A percentile compares a stretch with the other conserved stretches of the same genome.
These are phyloP conservation scores for Chloropsis cyanopogon DNA, from an alignment of 2,113 vertebrate genomes.

Conservation along the genomic window DNA sequence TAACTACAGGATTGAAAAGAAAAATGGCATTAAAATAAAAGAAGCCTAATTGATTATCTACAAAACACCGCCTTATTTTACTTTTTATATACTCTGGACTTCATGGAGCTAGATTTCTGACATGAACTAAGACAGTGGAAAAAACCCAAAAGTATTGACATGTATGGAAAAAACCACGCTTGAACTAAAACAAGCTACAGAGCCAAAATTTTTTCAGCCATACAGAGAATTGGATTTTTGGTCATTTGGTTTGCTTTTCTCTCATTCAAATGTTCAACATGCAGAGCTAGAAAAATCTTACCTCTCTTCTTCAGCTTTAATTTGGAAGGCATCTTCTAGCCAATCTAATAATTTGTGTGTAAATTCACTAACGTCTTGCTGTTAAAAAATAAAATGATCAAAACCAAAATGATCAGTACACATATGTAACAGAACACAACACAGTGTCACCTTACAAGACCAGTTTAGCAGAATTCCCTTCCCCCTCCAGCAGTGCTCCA, in stretches of 20 bases:
- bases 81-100: background rate
- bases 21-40: background rate
- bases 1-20: background rate
- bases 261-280: background rate
- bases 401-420: background rate
- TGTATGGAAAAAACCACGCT: background rate
- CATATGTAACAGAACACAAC: background rate
- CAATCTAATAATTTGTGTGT: slow-evolving; percentile 97
- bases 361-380: slow-evolving; percentile 99
- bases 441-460: background rate
- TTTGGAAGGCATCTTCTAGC: slow-evolving; percentile 98
- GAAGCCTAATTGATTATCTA: background rate
- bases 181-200: background rate
- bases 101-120: background rate
- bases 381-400: slow-evolving; percentile 43
- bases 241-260: background rate
- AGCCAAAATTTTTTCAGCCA: background rate
- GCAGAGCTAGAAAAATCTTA: slow-evolving; percentile 43
- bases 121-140: background rate
- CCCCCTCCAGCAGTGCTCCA: background rate
- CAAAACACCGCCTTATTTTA: background rate
- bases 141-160: background rate
- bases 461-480: background rate
- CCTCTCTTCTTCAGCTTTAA: slow-evolving; percentile 93
- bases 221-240: background rate